These are phyloP conservation scores for Nothocercus julius DNA, from an alignment of 2,113 vertebrate species.

Conservation along the genomic window DNA sequence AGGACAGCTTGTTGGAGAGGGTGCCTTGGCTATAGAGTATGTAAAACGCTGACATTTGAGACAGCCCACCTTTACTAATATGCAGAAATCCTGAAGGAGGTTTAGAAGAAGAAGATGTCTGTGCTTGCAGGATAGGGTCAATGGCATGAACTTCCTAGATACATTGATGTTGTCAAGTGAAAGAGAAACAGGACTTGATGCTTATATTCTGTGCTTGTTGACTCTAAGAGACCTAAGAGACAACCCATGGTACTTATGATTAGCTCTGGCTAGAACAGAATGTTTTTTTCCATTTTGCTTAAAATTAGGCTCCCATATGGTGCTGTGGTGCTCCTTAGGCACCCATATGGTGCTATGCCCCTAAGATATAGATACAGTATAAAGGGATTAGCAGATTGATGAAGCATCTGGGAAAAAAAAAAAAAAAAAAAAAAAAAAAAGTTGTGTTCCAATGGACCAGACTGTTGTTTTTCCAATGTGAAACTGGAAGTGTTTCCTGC, in stretches of 20 bases:
- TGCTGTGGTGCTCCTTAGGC: neutral
- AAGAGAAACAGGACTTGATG: neutral
- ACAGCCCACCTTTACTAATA: neutral
- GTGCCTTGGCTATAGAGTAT: neutral
- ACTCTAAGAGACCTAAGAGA: neutral
- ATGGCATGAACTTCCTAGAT: neutral
- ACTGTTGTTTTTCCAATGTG: neutral
- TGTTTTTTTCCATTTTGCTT: neutral
- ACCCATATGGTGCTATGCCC: rapidly evolving
- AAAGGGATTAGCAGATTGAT: neutral
- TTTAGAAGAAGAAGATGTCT: neutral
- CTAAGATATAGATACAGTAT: neutral
- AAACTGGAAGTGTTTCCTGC: neutral
- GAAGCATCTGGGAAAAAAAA: neutral
- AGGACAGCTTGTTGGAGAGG: neutral
- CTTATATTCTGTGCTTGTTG: neutral
- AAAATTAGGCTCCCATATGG: neutral
- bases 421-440: neutral
- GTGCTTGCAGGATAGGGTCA: neutral
- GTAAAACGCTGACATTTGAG: neutral
- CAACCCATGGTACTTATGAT: neutral
- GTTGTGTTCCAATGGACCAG: neutral
- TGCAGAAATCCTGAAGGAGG: neutral
- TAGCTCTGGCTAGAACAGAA: neutral
- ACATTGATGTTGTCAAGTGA: neutral